Base-by-base conservation (phyloP, 2,888 invertebrate species). In the Pyrochroa serraticornis region DNA sequence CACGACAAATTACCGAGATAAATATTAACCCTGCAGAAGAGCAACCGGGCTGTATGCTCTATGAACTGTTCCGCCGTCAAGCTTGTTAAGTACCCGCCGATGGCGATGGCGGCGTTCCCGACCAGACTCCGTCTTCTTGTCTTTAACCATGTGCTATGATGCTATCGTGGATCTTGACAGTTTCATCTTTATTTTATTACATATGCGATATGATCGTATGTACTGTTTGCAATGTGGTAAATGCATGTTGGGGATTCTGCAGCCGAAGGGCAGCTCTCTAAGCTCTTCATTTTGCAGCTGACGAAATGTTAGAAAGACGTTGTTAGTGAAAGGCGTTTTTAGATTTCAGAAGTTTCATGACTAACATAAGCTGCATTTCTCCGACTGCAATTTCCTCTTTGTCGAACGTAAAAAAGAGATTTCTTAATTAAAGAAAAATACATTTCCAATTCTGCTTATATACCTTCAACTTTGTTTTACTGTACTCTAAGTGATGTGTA, bases 1-100 rank as follows among this genome's bases (percentile, higher is more conserved):
- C 54, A 59, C 59, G 59, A 59, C 59, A 59, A 54, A 59, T 59
- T 59, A 59, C 54, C 45, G 59, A 59, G 59, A 59, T 59, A 59
- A 59, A 59, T 59, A 59, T 59, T 59, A 59, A 59, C 54, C 59
- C 54, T 54, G 50, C n/a, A 59, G 54, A 50, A 59, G 59, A 54
- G 54, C 49, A 54, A 45, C 46, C 32, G 22, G 22, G 22, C 3
- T 54, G 45, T 46, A 42, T 52, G 44, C 48, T 49, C 38, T 14
- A 50, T 54, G 53, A 54, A 50, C 49, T 49, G 49, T 41, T 30
- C 37, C 37, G 44, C 46, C 46, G 39, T 42, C 36, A 35, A 34
- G 48, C 54, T 41, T 47, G 51, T 47, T 42, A 47, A 43, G 48
- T 48, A 33, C 37, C 52, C 47, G 58, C 53, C 44, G 38, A 34